Base-by-base conservation (phyloP, 2,113 vertebrate species). In the Capreolus pygargus region DNA sequence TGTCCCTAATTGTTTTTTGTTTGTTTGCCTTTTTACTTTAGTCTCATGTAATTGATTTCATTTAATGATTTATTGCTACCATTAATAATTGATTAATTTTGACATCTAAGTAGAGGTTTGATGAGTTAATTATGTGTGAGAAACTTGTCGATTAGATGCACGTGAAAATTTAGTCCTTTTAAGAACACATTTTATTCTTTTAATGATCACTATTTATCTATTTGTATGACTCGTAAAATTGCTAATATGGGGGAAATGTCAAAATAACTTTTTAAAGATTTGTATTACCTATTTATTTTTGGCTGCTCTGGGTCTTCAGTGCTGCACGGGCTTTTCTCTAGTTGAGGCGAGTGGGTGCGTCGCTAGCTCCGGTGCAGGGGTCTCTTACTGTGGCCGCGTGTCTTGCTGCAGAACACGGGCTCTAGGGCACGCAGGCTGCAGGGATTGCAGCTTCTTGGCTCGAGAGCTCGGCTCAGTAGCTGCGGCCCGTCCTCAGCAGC, bases 41-140 rank as follows among this genome's bases (percentile, higher is more conserved):
- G 14, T 87, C 25, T 86, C 54, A 86, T n/a, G 4, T 39, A 84
- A 79, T 78, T 23, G 87, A 64, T 87, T 58, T 79, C 39, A 57
- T 94, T 61, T 78, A 92, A 74, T 93, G 74, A 89, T 33, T 93
- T 95, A 67, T 15, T 89, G 19, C 10, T 28, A 83, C 10, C 85
- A 60, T 61, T 86, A 89, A 64, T 57, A 12, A 60, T 36, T 60
- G 33, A 79, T 97, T 64, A 79, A 64, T 54, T 87, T 74, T 87
- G 64, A 97, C 86, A 86, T 79, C 6, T 55, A 90, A 95, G 39
- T 60, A 43, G 9, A 78, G 12, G 16, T 89, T 95, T 30, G 90
- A 47, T 30, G 57, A 52, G 16, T 92, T 89, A 74, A 45, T 60
- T 86, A 27, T 61, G 3, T 50, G 23, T 2, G 15, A 89, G 91